Evolutionary conservation across 2,113 vertebrate species (phyloP).

Genomic region (Neoarius graeffei): DNA sequence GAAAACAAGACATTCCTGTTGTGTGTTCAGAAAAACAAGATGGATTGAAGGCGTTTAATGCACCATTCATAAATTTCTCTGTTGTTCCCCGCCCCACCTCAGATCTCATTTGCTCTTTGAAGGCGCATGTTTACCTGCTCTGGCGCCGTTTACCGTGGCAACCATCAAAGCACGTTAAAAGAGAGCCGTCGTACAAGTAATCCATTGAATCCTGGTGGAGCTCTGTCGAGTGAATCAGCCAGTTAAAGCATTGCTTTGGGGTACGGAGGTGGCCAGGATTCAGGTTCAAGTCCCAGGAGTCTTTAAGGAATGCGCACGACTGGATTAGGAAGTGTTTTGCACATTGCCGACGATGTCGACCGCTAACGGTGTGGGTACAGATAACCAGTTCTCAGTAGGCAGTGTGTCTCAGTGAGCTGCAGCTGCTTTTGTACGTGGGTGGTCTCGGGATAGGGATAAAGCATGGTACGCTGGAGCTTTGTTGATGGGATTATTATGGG

Average conservation of each 20-base stretch:
- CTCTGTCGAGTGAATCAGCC: not conserved
- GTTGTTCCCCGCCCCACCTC: not conserved
- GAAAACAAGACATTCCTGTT: slow-evolving; percentile 48
- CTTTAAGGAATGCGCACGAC: not conserved
- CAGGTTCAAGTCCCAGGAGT: slow-evolving; percentile 14
- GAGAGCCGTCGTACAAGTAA: slow-evolving; percentile 57
- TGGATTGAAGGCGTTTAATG: slow-evolving; percentile 50
- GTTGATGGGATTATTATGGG: slow-evolving; percentile 16
- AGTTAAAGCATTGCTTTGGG: not conserved
- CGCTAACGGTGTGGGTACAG: not conserved
- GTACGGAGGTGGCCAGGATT: not conserved
- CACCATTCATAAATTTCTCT: slow-evolving; percentile 66
- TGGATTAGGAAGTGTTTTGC: not conserved
- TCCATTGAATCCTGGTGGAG: slow-evolving; percentile 48
- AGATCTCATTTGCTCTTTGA: slow-evolving; percentile 59
- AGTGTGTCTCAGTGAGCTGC: not conserved
- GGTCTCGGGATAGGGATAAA: slow-evolving; percentile 16
- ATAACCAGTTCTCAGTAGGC: not conserved
- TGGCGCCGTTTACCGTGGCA: slow-evolving; percentile 65
- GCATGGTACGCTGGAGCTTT: slow-evolving; percentile 1
- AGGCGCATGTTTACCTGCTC: slow-evolving; percentile 65
- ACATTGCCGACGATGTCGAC: not conserved
- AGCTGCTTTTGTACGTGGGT: not conserved
- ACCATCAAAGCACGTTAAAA: slow-evolving; percentile 62
- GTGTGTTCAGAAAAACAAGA: slow-evolving; percentile 55